A percentile compares a stretch with the other conserved stretches of the same genome.
phyloP scores from a whole-genome alignment of 2,797 vertebrate genomes.

The Poecilia wingei region DNA sequence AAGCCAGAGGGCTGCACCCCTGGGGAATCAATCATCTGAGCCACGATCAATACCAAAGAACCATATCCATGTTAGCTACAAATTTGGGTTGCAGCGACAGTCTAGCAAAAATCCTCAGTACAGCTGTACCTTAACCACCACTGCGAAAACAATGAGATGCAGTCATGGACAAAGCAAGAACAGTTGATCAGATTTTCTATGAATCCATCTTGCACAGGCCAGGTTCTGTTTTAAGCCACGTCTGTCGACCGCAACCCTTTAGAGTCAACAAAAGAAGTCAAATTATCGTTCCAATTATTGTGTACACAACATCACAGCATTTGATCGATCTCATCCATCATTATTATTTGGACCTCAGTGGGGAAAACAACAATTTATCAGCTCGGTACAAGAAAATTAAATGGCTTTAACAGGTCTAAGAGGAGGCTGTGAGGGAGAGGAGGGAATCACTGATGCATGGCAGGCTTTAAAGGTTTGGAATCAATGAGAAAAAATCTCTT shows the following conservation, averaged over 20 bases:
- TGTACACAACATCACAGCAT: slow-evolving; percentile 31
- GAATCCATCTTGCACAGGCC: slow-evolving; percentile 10
- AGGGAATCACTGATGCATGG: slow-evolving; percentile 26
- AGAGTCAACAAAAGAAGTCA: slow-evolving; percentile 22
- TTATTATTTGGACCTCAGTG: slow-evolving; percentile 22
- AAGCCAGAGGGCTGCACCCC: slow-evolving; percentile 51
- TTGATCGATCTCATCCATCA: slow-evolving; percentile 48
- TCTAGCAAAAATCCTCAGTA: slow-evolving; percentile 47
- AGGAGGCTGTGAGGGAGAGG: slow-evolving; percentile 23
- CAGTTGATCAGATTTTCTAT: neutral
- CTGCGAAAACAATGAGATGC: slow-evolving; percentile 25
- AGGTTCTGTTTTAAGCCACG: slow-evolving; percentile 37
- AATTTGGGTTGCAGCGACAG: slow-evolving; percentile 40
- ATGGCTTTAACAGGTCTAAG: slow-evolving; percentile 46
- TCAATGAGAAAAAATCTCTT: slow-evolving; percentile 19
- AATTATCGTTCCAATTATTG: slow-evolving; percentile 29
- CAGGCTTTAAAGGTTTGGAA: slow-evolving; percentile 23
- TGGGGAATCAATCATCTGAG: slow-evolving; percentile 70
- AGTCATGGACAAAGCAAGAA: slow-evolving; percentile 10
- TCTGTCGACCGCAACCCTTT: slow-evolving; percentile 7
- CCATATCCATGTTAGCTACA: slow-evolving; percentile 36
- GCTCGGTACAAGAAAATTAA: slow-evolving; percentile 56
- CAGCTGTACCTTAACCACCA: slow-evolving; percentile 33
- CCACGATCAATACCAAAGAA: slow-evolving; percentile 68
- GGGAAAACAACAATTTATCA: slow-evolving; percentile 57